Conservation (phyloP, 2,888 invertebrate genomes). For the Acleris cristana region DNA sequence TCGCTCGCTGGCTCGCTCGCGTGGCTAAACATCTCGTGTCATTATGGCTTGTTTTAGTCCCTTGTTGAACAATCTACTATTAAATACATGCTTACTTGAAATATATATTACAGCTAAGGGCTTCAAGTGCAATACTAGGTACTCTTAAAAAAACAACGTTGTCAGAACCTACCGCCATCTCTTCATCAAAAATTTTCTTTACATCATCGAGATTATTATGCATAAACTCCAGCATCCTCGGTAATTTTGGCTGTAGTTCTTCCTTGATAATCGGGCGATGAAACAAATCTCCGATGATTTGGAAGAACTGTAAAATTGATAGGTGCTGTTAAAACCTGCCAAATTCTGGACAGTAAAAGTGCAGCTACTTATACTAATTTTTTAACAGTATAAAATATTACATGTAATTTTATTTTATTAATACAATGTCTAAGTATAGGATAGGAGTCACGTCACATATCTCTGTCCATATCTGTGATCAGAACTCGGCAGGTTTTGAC, state of each 20-base stretch:
- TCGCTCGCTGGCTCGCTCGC: too few species aligned
- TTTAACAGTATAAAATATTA: too few species aligned
- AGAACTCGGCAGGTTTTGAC: background rate
- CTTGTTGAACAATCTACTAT: too few species aligned
- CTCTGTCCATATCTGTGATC: too few species aligned
- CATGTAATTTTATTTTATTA: too few species aligned
- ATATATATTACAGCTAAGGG: background rate
- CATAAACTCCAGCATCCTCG: conserved; percentile 86
- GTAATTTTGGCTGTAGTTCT: conserved; percentile 88
- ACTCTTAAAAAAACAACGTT: background rate
- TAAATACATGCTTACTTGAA: too few species aligned
- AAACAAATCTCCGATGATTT: conserved; percentile 89
- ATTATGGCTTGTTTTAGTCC: too few species aligned
- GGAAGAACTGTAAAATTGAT: conserved; percentile 83
- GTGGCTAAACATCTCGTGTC: too few species aligned
- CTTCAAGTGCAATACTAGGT: background rate
- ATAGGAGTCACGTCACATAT: too few species aligned
- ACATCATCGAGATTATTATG: conserved; percentile 86
- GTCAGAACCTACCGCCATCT: conserved; percentile 69
- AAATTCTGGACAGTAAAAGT: too few species aligned
- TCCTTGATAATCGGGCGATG: conserved; percentile 89
- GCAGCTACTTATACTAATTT: too few species aligned
- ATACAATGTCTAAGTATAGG: too few species aligned
- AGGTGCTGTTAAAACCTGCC: background rate
- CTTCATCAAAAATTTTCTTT: conserved; percentile 85